Conservation (phyloP, 2,797 vertebrate species). For the Antrozous pallidus region DNA sequence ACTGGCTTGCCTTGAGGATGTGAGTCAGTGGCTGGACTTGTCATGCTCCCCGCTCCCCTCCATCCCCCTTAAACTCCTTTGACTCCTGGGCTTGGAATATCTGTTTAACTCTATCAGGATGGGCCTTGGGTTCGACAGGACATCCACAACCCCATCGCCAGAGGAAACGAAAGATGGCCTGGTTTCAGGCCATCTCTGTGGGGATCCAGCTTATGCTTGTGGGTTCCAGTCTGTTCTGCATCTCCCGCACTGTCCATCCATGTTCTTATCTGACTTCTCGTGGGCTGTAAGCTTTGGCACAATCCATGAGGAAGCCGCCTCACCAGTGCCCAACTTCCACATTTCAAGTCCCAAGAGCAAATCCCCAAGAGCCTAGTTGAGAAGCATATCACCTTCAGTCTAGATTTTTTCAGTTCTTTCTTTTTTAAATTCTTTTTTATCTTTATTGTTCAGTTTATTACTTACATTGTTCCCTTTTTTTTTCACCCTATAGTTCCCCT, state of each 20-base stretch:
- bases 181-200: fast-evolving
- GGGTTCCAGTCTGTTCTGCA: neutral
- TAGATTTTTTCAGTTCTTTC: neutral
- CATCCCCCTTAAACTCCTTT: neutral
- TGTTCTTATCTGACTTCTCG: neutral
- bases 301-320: neutral
- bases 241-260: neutral
- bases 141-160: neutral
- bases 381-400: neutral
- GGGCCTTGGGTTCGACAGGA: neutral
- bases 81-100: neutral
- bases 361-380: neutral
- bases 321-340: too few relatives aligned
- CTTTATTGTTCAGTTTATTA: too few relatives aligned
- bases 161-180: neutral
- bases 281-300: neutral
- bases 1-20: neutral
- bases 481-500: too few relatives aligned
- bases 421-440: too few relatives aligned
- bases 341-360: neutral
- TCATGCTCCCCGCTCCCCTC: neutral
- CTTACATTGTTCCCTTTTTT: too few relatives aligned
- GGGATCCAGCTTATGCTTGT: neutral
- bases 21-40: neutral
- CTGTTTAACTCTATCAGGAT: neutral